Conservation (phyloP, 1,140 invertebrate species). For the Stegodyphus mimosarum region DNA sequence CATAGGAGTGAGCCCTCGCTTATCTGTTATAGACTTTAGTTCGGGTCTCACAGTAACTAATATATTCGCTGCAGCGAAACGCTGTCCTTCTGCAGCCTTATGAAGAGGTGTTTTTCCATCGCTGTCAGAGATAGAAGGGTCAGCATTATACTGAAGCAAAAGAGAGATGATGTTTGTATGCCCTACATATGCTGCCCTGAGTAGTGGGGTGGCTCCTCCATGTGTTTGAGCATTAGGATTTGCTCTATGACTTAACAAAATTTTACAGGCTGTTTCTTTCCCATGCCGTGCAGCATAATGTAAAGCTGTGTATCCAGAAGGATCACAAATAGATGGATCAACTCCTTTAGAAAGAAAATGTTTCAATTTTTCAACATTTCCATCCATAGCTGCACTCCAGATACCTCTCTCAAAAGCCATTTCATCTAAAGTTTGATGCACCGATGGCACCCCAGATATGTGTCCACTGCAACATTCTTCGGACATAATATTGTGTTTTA, state of each 20-base stretch:
- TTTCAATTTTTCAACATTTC: constrained; percentile 66
- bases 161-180: constrained; percentile 75
- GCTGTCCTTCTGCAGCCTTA: constrained; percentile 68
- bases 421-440: background rate
- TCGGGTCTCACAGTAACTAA: background rate
- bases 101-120: constrained; percentile 85
- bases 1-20: background rate
- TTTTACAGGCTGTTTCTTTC: constrained; percentile 76
- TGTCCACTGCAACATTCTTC: background rate
- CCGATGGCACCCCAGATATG: background rate
- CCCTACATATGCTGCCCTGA: constrained; percentile 80
- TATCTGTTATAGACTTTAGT: background rate
- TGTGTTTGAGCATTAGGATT: constrained; percentile 80
- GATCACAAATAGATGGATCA: constrained; percentile 63
- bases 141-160: constrained; percentile 75
- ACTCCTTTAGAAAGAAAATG: constrained; percentile 62
- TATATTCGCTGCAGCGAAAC: background rate
- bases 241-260: constrained; percentile 78
- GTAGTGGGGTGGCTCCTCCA: constrained; percentile 81
- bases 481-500: background rate
- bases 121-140: constrained; percentile 75
- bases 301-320: constrained; percentile 68
- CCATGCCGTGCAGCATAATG: constrained; percentile 89
- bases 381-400: constrained; percentile 64
- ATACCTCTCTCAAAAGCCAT: background rate